Conservation (phyloP, 2,113 vertebrate species). For the Hucho hucho region DNA sequence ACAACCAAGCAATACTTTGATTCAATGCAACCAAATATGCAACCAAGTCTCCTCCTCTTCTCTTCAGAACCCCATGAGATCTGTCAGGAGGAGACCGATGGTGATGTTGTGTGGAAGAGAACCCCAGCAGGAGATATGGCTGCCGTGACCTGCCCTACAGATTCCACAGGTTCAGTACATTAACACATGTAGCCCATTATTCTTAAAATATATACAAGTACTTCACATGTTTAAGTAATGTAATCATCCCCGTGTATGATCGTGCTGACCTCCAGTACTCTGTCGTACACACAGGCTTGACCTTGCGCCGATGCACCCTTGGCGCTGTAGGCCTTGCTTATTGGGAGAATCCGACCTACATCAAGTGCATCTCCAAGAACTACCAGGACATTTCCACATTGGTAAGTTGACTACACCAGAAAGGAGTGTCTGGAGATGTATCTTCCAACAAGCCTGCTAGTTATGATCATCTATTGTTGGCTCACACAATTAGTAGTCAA, state of each 20-base stretch:
- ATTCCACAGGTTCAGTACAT: constrained; percentile 82
- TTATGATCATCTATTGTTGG: background rate
- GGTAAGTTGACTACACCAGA: constrained; percentile 70
- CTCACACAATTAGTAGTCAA: background rate
- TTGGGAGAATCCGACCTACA: constrained; percentile 93
- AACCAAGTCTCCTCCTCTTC: background rate
- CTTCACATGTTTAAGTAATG: too few species aligned
- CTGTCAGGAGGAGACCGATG: constrained; percentile 86
- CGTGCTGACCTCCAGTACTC: constrained; percentile 1
- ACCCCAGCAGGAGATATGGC: constrained; percentile 89
- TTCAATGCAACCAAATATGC: too few species aligned
- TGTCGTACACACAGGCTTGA: constrained; percentile 76
- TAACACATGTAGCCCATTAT: too few species aligned
- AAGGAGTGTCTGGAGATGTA: background rate
- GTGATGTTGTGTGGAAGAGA: constrained; percentile 87
- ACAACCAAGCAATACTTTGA: too few species aligned
- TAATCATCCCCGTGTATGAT: background rate
- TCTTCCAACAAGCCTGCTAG: background rate
- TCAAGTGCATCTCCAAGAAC: constrained; percentile 93
- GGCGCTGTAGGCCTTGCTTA: constrained; percentile 92
- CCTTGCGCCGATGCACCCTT: constrained; percentile 87
- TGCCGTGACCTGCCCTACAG: constrained; percentile 84
- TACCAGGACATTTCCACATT: constrained; percentile 91
- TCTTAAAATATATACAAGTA: background rate
- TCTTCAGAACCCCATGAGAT: constrained; percentile 91